phyloP scores from a whole-genome alignment of 2,797 vertebrate species.

The Parambassis ranga region DNA sequence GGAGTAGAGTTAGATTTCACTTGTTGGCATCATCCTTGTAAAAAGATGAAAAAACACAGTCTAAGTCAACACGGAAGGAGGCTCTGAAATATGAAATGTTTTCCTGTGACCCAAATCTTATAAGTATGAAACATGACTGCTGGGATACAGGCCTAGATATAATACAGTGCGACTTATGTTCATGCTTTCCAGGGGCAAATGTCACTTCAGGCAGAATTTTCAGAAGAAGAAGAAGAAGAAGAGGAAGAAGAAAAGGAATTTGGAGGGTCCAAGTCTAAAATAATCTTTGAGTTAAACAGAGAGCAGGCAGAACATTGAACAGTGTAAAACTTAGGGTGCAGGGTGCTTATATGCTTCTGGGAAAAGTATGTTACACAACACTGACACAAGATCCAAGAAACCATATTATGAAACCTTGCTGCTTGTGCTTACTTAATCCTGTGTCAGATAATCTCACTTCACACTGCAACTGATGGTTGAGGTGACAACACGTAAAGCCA shows the following conservation, averaged over 20 bases:
- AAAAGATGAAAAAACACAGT: background rate
- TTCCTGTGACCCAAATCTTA: conserved; percentile 49
- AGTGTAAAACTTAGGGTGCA: background rate
- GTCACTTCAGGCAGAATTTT: conserved; percentile 34
- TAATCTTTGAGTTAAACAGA: conserved; percentile 33
- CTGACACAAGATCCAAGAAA: background rate
- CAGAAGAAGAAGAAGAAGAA: background rate
- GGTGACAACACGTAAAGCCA: background rate
- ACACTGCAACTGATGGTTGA: background rate
- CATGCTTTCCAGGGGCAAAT: conserved; percentile 50
- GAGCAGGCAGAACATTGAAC: conserved; percentile 15
- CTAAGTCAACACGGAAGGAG: background rate
- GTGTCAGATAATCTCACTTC: background rate
- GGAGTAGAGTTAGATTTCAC: conserved; percentile 32
- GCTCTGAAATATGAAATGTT: conserved; percentile 15
- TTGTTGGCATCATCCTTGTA: conserved; percentile 40
- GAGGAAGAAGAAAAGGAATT: background rate
- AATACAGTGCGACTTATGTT: conserved; percentile 23
- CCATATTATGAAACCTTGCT: background rate
- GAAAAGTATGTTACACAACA: conserved; percentile 4
- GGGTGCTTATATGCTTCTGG: background rate
- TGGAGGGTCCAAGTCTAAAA: too few species aligned
- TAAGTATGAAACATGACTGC: conserved; percentile 20
- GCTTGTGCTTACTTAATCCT: background rate
- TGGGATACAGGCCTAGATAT: conserved; percentile 29